Evolutionary conservation across 2,113 vertebrate genomes (phyloP).

Genomic region (Upupa epops): DNA sequence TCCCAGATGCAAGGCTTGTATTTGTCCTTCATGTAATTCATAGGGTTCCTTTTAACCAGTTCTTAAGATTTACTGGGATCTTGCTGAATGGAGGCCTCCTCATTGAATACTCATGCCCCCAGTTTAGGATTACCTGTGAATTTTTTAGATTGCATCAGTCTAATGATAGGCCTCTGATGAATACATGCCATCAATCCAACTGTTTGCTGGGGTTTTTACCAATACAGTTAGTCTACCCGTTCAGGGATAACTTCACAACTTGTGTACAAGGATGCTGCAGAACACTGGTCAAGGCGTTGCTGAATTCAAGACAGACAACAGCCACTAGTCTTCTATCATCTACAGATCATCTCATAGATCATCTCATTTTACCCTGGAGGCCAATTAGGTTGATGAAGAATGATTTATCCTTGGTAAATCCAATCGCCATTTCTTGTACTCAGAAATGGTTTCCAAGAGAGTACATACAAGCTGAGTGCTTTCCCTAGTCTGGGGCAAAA

Average conservation of each 20-base stretch:
- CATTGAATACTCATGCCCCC: neutral
- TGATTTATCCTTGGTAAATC: neutral
- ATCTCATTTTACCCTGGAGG: neutral
- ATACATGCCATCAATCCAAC: neutral
- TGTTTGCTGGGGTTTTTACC: neutral
- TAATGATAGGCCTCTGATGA: neutral
- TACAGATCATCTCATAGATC: too few relatives aligned
- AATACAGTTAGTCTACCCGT: neutral
- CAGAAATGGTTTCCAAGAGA: neutral
- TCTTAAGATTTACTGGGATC: neutral
- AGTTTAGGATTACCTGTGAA: neutral
- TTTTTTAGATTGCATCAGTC: neutral
- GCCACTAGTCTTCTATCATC: neutral
- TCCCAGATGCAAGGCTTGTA: neutral
- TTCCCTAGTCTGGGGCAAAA: neutral
- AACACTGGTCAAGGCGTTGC: neutral
- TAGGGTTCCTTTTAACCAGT: neutral
- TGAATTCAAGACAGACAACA: neutral
- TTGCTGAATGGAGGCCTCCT: neutral
- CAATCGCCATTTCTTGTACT: neutral
- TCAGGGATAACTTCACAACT: neutral
- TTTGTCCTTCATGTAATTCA: neutral
- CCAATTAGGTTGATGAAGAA: neutral
- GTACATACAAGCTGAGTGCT: accelerated
- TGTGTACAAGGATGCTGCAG: neutral